Conservation (phyloP, 2,888 invertebrate species). For the Apodemia zela region DNA sequence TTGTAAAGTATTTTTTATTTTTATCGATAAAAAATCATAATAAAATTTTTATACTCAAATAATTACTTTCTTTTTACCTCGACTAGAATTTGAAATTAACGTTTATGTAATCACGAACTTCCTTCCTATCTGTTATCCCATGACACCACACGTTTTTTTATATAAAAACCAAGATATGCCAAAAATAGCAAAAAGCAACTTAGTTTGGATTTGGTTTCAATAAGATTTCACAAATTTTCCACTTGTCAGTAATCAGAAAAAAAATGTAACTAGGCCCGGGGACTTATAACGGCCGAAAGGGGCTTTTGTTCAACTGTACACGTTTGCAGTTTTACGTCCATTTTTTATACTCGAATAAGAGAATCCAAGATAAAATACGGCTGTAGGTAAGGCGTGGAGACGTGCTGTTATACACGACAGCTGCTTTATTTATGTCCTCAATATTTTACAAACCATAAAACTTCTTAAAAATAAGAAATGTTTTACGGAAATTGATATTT, state of each 20-base stretch:
- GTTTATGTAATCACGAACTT: too few species aligned
- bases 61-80: too few species aligned
- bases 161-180: too few species aligned
- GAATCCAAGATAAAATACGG: constrained; percentile 73
- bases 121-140: too few species aligned
- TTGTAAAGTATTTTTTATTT: too few species aligned
- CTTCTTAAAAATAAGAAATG: constrained; percentile 65
- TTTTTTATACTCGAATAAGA: constrained; percentile 67
- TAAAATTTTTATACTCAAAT: too few species aligned
- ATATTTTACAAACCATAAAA: constrained; percentile 79
- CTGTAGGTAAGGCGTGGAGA: constrained; percentile 58
- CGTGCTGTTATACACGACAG: constrained; percentile 71
- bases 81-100: too few species aligned
- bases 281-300: constrained; percentile 26
- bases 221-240: neutral
- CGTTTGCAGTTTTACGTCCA: constrained; percentile 56
- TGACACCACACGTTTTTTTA: too few species aligned
- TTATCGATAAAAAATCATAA: too few species aligned
- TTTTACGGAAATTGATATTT: constrained; percentile 68
- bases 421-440: constrained; percentile 73
- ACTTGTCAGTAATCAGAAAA: neutral
- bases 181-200: too few species aligned
- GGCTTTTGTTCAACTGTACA: constrained; percentile 43
- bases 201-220: too few species aligned
- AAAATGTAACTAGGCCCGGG: neutral